A percentile compares a stretch with the other conserved stretches of the same genome.
These are phyloP conservation scores for Crocidura indochinensis DNA, from an alignment of 2,797 vertebrate species.

Conservation along the genomic window DNA sequence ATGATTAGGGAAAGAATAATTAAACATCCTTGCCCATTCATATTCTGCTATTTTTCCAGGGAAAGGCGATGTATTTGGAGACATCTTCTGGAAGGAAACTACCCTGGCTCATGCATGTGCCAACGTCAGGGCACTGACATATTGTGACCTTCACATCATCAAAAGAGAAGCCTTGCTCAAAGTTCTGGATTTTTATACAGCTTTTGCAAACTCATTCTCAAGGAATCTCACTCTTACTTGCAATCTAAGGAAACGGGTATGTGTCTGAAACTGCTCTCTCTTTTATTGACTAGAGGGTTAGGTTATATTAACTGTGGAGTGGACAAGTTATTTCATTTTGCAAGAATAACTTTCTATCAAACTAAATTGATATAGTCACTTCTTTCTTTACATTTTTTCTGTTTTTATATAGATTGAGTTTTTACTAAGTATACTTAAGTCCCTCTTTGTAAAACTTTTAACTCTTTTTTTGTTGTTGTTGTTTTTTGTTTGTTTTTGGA, in stretches of 20 bases:
- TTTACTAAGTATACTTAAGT: background rate
- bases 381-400: conserved; percentile 39
- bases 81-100: conserved; percentile 98
- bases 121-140: conserved; percentile 96
- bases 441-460: conserved; percentile 11
- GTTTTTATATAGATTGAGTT: background rate
- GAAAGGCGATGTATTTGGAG: conserved; percentile 98
- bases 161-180: conserved; percentile 97
- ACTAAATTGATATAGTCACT: background rate
- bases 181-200: conserved; percentile 97
- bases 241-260: conserved; percentile 97
- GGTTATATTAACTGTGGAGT: background rate
- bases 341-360: background rate
- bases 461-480: too few species aligned
- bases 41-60: conserved; percentile 90
- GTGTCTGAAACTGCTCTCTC: conserved; percentile 56
- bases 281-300: background rate
- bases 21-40: background rate
- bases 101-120: conserved; percentile 96
- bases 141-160: conserved; percentile 98
- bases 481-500: too few species aligned
- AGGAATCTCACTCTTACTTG: conserved; percentile 98
- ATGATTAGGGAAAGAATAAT: background rate
- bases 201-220: conserved; percentile 98
- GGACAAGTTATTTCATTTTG: conserved; percentile 31